A percentile compares a stretch with the other conserved stretches of the same genome.
Conservation (phyloP, 2,797 vertebrate genomes). For the Scolopax bukidnonensis region DNA sequence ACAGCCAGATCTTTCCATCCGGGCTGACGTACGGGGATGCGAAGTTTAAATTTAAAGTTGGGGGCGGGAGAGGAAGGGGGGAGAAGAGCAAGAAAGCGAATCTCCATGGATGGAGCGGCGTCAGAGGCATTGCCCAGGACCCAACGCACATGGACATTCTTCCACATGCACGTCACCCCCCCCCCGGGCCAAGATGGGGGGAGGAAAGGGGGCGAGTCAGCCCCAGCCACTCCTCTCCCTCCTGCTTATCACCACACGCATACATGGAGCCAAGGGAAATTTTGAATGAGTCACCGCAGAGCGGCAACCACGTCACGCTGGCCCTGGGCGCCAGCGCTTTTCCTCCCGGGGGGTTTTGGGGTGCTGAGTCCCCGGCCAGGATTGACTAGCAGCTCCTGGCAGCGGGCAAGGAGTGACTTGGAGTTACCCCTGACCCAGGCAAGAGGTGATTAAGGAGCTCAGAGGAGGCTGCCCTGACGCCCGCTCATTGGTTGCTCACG, state of each 20-base stretch:
- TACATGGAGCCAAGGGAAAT: not conserved
- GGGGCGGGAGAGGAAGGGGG: too few relatives aligned
- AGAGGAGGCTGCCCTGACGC: not conserved
- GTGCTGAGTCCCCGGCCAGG: not conserved
- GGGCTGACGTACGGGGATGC: not conserved
- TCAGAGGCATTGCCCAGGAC: not conserved
- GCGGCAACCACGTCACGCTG: not conserved
- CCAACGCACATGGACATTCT: slow-evolving; percentile 42
- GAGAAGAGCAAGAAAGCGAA: not conserved
- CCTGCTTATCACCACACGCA: not conserved
- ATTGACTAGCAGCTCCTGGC: not conserved
- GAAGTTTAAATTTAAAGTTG: not conserved
- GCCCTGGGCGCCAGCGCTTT: fast-evolving
- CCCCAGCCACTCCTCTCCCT: not conserved
- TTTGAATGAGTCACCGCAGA: not conserved
- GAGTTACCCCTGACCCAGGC: slow-evolving; percentile 66
- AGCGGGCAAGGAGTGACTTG: slow-evolving; percentile 1
- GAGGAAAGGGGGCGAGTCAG: not conserved
- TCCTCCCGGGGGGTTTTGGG: fast-evolving
- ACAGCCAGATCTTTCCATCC: not conserved
- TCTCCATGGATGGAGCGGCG: not conserved
- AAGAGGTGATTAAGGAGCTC: not conserved
- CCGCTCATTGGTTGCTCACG: slow-evolving; percentile 69
- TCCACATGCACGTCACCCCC: not conserved
- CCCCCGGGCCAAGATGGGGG: too few relatives aligned